Conservation (phyloP, 1,140 invertebrate species). For the Heliothis subflexa region DNA sequence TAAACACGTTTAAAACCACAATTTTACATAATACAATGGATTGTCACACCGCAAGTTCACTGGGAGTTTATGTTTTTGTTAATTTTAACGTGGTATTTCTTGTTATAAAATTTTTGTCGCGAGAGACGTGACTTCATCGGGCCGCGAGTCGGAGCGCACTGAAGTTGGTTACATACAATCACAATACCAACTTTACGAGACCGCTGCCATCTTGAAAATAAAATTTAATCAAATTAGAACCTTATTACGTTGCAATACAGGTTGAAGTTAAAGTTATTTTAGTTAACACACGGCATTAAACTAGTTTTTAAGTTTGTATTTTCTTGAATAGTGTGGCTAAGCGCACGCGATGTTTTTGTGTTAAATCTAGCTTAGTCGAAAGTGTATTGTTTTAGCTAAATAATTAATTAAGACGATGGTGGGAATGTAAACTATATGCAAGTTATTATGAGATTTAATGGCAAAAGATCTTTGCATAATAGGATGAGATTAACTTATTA, state of each 20-base stretch:
- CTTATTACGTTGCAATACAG: conserved; percentile 50
- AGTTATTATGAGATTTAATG: background rate
- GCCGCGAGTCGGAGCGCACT: conserved; percentile 19
- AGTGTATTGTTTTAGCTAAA: conserved; percentile 21
- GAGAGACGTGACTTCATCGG: conserved; percentile 1
- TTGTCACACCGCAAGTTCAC: conserved; percentile 34
- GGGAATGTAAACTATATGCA: conserved; percentile 20
- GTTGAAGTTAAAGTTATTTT: conserved; percentile 31
- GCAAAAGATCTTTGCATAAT: background rate
- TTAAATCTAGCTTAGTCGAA: conserved; percentile 12
- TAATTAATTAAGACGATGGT: background rate
- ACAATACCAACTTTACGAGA: conserved; percentile 22
- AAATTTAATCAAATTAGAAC: conserved; percentile 28
- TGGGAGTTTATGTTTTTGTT: conserved; percentile 39
- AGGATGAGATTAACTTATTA: background rate
- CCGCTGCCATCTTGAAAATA: conserved; percentile 15
- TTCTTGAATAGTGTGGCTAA: background rate
- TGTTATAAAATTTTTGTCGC: conserved; percentile 24
- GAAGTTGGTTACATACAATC: conserved; percentile 32
- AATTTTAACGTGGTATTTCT: conserved; percentile 29
- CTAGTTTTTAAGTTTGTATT: conserved; percentile 9
- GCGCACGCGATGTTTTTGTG: conserved; percentile 30
- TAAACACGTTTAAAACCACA: conserved; percentile 28
- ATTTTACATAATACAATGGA: background rate
- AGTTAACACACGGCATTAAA: background rate